Evolutionary conservation across 2,888 invertebrate species (phyloP).

Genomic region (Acanthoscelides obtectus): DNA sequence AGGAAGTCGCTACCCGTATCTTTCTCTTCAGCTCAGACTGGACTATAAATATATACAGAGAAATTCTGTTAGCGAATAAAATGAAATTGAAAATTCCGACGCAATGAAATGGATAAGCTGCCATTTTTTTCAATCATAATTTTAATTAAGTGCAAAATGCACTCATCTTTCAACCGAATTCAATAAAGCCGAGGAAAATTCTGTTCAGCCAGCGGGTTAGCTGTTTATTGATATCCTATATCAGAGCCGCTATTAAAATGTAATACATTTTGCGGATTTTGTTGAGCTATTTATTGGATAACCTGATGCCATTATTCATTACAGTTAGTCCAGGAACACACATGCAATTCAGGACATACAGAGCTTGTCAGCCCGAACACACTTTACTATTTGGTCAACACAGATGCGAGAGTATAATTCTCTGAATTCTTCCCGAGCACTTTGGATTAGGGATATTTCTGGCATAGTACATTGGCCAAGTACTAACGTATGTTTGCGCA

Average conservation of each 20-base stretch:
- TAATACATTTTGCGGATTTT: background rate
- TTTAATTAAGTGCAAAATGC: background rate
- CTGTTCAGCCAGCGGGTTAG: background rate
- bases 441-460: too few species aligned
- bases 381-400: too few species aligned
- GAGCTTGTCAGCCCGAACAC: too few species aligned
- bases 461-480: too few species aligned
- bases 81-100: background rate
- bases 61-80: background rate
- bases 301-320: background rate
- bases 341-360: too few species aligned
- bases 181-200: background rate
- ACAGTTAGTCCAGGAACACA: too few species aligned
- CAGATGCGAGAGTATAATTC: too few species aligned
- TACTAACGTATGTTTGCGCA: too few species aligned
- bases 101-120: background rate
- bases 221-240: background rate
- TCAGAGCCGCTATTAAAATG: background rate
- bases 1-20: too few species aligned
- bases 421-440: too few species aligned
- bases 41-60: background rate
- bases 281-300: background rate
- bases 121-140: background rate
- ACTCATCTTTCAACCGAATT: background rate
- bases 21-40: too few species aligned